phyloP scores from a whole-genome alignment of 2,113 vertebrate species.

The Oreotragus oreotragus region DNA sequence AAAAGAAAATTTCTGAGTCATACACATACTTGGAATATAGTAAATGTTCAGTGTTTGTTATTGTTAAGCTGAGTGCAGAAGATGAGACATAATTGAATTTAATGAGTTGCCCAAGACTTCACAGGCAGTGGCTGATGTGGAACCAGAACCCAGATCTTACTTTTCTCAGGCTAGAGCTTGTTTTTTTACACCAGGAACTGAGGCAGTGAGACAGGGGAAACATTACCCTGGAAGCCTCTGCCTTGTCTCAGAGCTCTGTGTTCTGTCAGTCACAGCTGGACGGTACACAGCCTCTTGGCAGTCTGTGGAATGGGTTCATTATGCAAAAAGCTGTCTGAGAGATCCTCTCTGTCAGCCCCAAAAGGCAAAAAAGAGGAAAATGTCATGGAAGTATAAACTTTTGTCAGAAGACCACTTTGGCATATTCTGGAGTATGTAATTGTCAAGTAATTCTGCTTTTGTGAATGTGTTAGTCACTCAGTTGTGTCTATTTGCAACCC shows the following conservation, averaged over 20 bases:
- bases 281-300: neutral
- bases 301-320: neutral
- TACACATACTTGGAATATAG: neutral
- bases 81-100: neutral
- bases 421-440: neutral
- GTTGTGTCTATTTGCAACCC: neutral
- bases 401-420: neutral
- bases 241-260: neutral
- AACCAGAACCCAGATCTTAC: neutral
- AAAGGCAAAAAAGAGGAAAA: neutral
- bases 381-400: neutral
- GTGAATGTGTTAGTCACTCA: neutral
- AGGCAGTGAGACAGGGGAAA: neutral
- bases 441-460: constrained; percentile 4
- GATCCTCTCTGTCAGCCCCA: neutral
- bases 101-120: neutral
- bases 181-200: neutral
- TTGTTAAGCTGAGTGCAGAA: neutral
- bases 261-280: neutral
- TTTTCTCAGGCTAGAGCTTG: neutral
- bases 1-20: neutral
- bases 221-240: neutral
- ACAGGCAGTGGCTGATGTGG: neutral
- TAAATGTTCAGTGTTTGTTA: neutral
- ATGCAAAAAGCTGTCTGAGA: neutral